A percentile compares a stretch with the other conserved stretches of the same genome.
Conservation (phyloP, 2,888 invertebrate species). For the Nyleta sp. region DNA sequence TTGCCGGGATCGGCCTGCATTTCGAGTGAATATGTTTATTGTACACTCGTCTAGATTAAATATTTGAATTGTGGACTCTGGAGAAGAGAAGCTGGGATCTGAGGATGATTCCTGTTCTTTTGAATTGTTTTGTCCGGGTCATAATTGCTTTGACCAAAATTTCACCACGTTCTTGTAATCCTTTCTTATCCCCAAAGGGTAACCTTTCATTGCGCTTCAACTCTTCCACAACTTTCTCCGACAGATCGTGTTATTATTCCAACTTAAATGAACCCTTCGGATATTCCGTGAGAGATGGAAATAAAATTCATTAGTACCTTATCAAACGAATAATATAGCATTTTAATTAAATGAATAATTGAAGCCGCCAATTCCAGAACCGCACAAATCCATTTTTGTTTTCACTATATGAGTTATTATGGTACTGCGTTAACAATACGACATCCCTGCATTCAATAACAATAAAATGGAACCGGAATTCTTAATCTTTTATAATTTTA, state of each 20-base stretch:
- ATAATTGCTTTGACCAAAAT: constrained; percentile 65
- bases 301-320: constrained; percentile 37
- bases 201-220: constrained; percentile 50
- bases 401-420: too few relatives aligned
- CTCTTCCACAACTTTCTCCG: constrained; percentile 57
- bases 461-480: too few relatives aligned
- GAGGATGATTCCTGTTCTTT: constrained; percentile 14
- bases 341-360: not conserved
- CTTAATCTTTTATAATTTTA: too few relatives aligned
- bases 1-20: too few relatives aligned
- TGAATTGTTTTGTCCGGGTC: constrained; percentile 23
- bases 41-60: not conserved
- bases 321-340: not conserved
- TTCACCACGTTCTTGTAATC: constrained; percentile 65
- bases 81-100: not conserved
- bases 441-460: too few relatives aligned
- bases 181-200: constrained; percentile 60
- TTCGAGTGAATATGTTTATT: not conserved
- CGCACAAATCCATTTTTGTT: too few relatives aligned
- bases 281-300: constrained; percentile 5
- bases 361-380: too few relatives aligned
- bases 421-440: too few relatives aligned
- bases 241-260: constrained; percentile 50
- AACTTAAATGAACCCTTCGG: constrained; percentile 55
- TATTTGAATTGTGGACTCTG: not conserved